Base-by-base conservation (phyloP, 2,113 vertebrate species). In the Actenoides hombroni region DNA sequence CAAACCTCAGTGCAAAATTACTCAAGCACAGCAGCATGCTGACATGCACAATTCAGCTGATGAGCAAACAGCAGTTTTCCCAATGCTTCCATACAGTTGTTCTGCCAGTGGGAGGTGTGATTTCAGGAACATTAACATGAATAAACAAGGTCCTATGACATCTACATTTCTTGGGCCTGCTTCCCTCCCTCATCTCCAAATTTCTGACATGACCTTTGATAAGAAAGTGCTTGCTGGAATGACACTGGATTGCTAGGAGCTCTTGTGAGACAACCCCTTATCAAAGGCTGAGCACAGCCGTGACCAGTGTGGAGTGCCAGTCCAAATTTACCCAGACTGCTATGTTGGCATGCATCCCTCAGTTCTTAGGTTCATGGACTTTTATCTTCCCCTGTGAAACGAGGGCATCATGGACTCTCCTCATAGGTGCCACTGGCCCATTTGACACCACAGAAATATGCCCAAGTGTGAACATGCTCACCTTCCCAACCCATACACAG, bases 181-280 rank as follows among this genome's bases (percentile, higher is more conserved):
- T 92, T 74, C 29, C 18, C 68, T 91, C 51, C 70, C 48, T 63
- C 37, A 53, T 77, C 59, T 82, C 60, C 44, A 82, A 24, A 96
- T 95, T 97, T 97, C 92, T 95, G 91, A 83, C 89, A 16, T 92
- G 96, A 97, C 90, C 88, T 97, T 96, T 97, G 96, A 96, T 95
- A 97, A 95, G 79, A 94, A 64, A 96, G 40, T 76, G 68, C 53
- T 94, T 85, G 67, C 80, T 97, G 89, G 95, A 97, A 95, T 96
- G 93, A 86, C 65, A 90, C 56, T 77, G 56, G 84, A 94, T 90
- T 94, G 83, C 77, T 94, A 42, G 60, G 77, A 95, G 90, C 92
- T 92, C 92, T 92, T 94, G 83, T 92, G 95, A 93, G 96, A 96
- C 92, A 94, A 84, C 49, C 33, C 16, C 70, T 97, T 97, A 96